Evolutionary conservation across 2,113 vertebrate species (phyloP).

Genomic region (Morone chrysops): DNA sequence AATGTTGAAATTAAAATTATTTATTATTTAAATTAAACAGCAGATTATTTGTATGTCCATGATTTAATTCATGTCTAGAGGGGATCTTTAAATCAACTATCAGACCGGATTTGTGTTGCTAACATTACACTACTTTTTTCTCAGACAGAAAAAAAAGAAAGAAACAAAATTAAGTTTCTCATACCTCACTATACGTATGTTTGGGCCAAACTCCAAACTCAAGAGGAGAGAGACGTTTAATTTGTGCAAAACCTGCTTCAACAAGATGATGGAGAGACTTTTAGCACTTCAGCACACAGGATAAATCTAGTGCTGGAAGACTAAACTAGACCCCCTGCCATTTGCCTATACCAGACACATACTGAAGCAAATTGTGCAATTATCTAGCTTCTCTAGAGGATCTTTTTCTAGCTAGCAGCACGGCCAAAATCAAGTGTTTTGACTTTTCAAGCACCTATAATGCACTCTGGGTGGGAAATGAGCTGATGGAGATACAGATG

Average conservation of each 20-base stretch:
- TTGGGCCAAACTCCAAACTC: too few species aligned
- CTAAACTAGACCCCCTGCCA: constrained; percentile 31
- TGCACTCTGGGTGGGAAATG: constrained; percentile 35
- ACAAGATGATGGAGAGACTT: constrained; percentile 1
- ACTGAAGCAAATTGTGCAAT: constrained; percentile 60
- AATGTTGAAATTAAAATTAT: too few species aligned
- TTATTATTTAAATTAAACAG: too few species aligned
- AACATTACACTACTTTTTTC: background rate
- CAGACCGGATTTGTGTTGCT: background rate
- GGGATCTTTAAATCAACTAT: background rate
- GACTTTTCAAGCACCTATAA: constrained; percentile 62
- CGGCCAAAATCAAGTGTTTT: background rate
- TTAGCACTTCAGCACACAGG: background rate
- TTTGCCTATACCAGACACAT: constrained; percentile 51
- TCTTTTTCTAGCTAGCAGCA: constrained; percentile 25
- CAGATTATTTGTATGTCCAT: too few species aligned
- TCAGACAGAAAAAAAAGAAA: background rate
- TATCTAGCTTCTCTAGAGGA: constrained; percentile 27
- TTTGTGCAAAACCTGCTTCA: constrained; percentile 11
- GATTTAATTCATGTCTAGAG: too few species aligned
- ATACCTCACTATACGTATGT: background rate
- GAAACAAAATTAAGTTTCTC: background rate
- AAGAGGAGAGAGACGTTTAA: constrained; percentile 9
- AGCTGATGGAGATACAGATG: constrained; percentile 44
- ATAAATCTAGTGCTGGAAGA: background rate